A percentile compares a stretch with the other conserved stretches of the same genome.
Conservation (phyloP, 1,140 invertebrate genomes). For the Drosophila malerkotliana region DNA sequence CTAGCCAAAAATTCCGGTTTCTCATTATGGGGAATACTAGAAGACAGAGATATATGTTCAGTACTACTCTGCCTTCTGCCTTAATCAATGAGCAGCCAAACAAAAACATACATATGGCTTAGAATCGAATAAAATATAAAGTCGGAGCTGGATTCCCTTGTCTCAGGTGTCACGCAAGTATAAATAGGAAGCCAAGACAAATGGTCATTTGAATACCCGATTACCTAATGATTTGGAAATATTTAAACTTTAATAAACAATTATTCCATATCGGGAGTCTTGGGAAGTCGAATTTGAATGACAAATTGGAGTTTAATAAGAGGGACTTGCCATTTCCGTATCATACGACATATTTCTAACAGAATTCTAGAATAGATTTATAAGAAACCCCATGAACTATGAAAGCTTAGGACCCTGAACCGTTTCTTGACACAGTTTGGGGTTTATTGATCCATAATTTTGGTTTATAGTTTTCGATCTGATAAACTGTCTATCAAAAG, state of each 20-base stretch:
- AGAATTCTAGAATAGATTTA: not conserved
- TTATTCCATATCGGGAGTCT: slow-evolving; percentile 17
- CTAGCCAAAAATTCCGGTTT: slow-evolving; percentile 68
- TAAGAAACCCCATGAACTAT: slow-evolving; percentile 22
- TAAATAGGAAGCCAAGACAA: slow-evolving; percentile 28
- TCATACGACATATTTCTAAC: not conserved
- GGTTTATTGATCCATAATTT: slow-evolving; percentile 25
- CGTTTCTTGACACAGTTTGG: slow-evolving; percentile 4
- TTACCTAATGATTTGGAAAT: slow-evolving; percentile 13
- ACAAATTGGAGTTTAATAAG: slow-evolving; percentile 35
- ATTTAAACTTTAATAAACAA: slow-evolving; percentile 11
- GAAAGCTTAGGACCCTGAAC: slow-evolving; percentile 25
- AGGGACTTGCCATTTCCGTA: slow-evolving; percentile 10
- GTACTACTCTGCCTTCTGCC: slow-evolving; percentile 48
- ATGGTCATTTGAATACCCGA: slow-evolving; percentile 28
- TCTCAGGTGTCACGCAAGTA: slow-evolving; percentile 6
- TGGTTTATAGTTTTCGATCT: slow-evolving; percentile 12
- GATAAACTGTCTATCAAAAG: slow-evolving; percentile 44
- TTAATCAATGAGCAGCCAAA: slow-evolving; percentile 56
- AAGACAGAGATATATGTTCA: slow-evolving; percentile 41
- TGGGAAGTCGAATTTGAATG: slow-evolving; percentile 11
- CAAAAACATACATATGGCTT: slow-evolving; percentile 9
- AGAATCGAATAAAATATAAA: slow-evolving; percentile 40
- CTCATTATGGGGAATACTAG: slow-evolving; percentile 67
- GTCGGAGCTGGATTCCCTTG: slow-evolving; percentile 12